Conservation (phyloP, 2,888 invertebrate species). For the Smittia aterrima region DNA sequence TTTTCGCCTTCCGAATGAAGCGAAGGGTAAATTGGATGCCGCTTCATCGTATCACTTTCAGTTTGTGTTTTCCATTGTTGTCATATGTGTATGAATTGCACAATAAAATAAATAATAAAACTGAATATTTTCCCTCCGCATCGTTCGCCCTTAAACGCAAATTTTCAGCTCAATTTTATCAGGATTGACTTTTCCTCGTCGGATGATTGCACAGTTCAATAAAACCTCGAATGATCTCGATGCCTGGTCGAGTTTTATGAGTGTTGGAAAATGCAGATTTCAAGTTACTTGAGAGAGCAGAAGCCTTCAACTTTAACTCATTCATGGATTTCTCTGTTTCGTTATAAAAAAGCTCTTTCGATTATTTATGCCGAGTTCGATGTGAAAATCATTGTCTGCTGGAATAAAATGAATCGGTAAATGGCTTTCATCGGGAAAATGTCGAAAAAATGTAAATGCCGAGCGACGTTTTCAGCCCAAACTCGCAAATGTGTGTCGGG, state of each 20-base stretch:
- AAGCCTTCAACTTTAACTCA: no score
- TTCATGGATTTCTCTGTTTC: no score
- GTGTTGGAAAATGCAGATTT: no score
- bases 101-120: neutral
- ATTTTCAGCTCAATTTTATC: slow-evolving; percentile 11
- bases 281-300: no score
- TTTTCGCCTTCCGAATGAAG: neutral
- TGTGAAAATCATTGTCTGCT: neutral
- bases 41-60: neutral
- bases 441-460: slow-evolving; percentile 8
- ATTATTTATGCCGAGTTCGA: neutral
- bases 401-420: slow-evolving; percentile 1
- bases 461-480: neutral
- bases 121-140: neutral
- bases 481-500: neutral
- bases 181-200: neutral
- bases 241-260: no score
- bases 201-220: neutral
- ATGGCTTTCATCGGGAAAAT: neutral
- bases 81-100: neutral
- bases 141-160: neutral
- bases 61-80: neutral
- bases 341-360: neutral
- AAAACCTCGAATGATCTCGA: neutral
- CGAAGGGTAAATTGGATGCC: neutral